Conservation (phyloP, 1,140 invertebrate species). For the Campodea augens region DNA sequence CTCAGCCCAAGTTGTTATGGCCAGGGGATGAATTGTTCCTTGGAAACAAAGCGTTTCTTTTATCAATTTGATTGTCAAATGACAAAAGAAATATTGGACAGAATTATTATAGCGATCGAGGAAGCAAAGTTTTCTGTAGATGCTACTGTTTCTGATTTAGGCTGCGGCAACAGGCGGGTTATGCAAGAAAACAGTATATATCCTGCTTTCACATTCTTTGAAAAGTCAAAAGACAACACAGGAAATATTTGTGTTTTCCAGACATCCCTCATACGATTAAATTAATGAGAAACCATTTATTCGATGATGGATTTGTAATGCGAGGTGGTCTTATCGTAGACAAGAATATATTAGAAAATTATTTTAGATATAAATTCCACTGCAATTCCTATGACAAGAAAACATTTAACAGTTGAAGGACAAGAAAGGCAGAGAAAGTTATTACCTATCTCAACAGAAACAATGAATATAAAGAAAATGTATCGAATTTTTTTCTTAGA, state of each 20-base stretch:
- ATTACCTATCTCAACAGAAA: slow-evolving; percentile 3
- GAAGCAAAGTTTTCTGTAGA: neutral
- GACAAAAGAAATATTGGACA: slow-evolving; percentile 4
- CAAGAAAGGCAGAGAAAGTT: slow-evolving; percentile 6
- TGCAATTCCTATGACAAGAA: slow-evolving; percentile 2
- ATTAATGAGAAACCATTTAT: slow-evolving; percentile 12
- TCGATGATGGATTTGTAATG: slow-evolving; percentile 12
- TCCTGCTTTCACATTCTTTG: neutral
- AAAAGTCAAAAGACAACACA: slow-evolving; percentile 7
- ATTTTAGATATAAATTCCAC: slow-evolving; percentile 1
- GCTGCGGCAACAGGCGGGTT: slow-evolving; percentile 1
- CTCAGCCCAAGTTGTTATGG: slow-evolving; percentile 7
- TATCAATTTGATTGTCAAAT: slow-evolving; percentile 10
- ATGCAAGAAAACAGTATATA: no score
- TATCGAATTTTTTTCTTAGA: slow-evolving; percentile 10
- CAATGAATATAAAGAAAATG: neutral
- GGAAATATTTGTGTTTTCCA: slow-evolving; percentile 11
- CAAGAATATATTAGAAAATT: slow-evolving; percentile 3
- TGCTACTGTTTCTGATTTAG: slow-evolving; percentile 4
- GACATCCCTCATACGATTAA: slow-evolving; percentile 14
- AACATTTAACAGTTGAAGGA: slow-evolving; percentile 4
- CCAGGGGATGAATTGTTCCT: neutral
- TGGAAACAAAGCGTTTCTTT: slow-evolving; percentile 10
- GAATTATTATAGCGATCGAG: neutral
- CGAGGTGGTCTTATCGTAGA: slow-evolving; percentile 4